A percentile compares a stretch with the other conserved stretches of the same genome.
Evolutionary conservation across 1,140 invertebrate species (phyloP).

Genomic region (Leucophenga varia): DNA sequence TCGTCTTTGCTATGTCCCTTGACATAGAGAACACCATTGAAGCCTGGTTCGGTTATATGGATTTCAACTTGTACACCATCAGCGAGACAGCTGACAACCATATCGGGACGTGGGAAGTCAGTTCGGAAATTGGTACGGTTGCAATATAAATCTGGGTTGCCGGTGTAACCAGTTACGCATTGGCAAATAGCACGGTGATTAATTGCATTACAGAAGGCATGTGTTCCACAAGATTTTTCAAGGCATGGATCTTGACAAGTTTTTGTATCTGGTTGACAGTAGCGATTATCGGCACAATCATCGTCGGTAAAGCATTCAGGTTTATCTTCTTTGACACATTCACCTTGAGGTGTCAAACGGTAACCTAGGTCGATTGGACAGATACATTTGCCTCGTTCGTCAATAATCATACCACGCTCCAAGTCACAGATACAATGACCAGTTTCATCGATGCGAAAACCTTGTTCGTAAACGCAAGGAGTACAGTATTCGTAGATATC

Average conservation of each 20-base stretch:
- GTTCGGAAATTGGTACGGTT: conserved; percentile 64
- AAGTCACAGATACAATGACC: conserved; percentile 80
- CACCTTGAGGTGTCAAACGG: conserved; percentile 64
- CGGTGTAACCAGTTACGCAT: conserved; percentile 78
- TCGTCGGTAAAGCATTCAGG: conserved; percentile 71
- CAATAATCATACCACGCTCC: conserved; percentile 72
- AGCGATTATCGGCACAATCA: conserved; percentile 76
- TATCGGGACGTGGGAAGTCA: conserved; percentile 82
- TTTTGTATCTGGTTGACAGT: conserved; percentile 68
- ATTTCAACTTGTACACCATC: conserved; percentile 89
- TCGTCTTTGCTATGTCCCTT: conserved; percentile 93
- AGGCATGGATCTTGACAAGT: conserved; percentile 78
- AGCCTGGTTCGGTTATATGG: conserved; percentile 74
- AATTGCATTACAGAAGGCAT: conserved; percentile 77
- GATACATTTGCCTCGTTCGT: conserved; percentile 75
- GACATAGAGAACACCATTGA: conserved; percentile 90
- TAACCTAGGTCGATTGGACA: conserved; percentile 74
- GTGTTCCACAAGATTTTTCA: conserved; percentile 69
- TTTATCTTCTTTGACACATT: conserved; percentile 63
- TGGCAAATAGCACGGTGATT: conserved; percentile 77
- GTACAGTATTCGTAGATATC: conserved; percentile 75
- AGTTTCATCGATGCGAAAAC: conserved; percentile 71
- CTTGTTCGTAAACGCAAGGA: conserved; percentile 69
- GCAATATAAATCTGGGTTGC: conserved; percentile 80
- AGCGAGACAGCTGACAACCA: conserved; percentile 85